Conservation (phyloP, 1,140 invertebrate genomes). For the Euborellia annulipes region DNA sequence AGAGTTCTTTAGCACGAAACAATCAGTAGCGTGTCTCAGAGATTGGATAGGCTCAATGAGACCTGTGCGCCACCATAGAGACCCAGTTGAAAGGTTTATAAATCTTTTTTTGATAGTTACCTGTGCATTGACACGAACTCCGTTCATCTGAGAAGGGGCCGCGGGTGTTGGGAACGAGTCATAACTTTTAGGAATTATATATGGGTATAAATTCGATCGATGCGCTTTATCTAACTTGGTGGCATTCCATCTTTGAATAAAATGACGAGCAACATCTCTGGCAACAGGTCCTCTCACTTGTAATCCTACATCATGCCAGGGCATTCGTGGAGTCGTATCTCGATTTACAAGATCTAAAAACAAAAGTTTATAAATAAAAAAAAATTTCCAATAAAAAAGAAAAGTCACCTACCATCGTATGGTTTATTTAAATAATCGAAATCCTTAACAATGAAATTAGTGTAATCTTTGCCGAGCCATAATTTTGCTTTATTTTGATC, state of each 20-base stretch:
- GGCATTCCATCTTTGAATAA: conserved; percentile 96
- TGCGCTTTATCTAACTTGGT: conserved; percentile 57
- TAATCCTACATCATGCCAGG: conserved; percentile 93
- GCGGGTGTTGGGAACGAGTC: too few species aligned
- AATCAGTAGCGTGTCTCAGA: too few species aligned
- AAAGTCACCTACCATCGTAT: conserved; percentile 47
- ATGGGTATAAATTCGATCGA: too few species aligned
- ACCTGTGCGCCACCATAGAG: too few species aligned
- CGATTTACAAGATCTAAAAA: conserved; percentile 73
- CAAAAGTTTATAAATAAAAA: conserved; percentile 5
- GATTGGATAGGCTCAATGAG: too few species aligned
- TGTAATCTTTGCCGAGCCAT: conserved; percentile 98
- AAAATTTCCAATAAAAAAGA: neutral
- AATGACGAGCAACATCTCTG: conserved; percentile 85
- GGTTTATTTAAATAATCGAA: conserved; percentile 82
- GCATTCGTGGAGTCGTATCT: conserved; percentile 81
- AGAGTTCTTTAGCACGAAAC: too few species aligned
- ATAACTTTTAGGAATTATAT: conserved; percentile 83
- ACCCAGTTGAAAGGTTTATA: too few species aligned
- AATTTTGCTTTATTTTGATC: too few species aligned
- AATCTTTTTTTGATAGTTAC: conserved; percentile 23
- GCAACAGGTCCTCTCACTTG: conserved; percentile 72
- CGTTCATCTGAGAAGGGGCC: too few species aligned
- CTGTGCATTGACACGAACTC: conserved; percentile 58
- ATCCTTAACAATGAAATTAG: conserved; percentile 97